phyloP scores from a whole-genome alignment of 2,113 vertebrate species.

The Cichladusa arquata region DNA sequence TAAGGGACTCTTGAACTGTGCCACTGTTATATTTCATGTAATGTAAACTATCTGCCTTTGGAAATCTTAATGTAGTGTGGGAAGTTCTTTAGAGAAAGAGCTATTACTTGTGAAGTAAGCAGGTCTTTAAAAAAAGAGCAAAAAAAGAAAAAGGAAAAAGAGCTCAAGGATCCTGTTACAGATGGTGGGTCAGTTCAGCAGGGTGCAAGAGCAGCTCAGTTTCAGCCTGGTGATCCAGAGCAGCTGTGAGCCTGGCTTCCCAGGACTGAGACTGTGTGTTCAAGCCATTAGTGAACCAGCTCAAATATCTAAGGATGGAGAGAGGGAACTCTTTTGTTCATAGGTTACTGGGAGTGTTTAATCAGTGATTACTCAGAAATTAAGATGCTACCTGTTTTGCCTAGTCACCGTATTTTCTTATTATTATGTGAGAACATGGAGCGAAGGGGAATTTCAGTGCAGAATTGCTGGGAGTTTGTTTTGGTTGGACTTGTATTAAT shows the following conservation, averaged over 20 bases:
- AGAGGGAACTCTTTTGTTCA: neutral
- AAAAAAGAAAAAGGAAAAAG: neutral
- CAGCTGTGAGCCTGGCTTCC: neutral
- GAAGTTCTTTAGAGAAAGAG: neutral
- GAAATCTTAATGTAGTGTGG: neutral
- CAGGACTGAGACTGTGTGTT: neutral
- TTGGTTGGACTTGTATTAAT: neutral
- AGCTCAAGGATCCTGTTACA: neutral
- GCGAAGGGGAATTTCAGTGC: neutral
- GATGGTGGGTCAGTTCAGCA: neutral
- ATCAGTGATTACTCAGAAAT: neutral
- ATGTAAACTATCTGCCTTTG: neutral
- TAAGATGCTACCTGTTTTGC: neutral
- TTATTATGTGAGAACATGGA: neutral
- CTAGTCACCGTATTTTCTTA: neutral
- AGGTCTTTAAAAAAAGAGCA: neutral
- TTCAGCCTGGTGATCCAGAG: neutral
- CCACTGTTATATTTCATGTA: neutral
- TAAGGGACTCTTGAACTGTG: neutral
- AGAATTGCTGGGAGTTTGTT: neutral
- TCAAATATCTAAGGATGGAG: neutral
- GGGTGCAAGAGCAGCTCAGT: neutral
- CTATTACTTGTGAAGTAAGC: neutral
- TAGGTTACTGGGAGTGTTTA: neutral
- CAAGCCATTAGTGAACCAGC: neutral